Conservation (phyloP, 2,888 invertebrate species). For the Anthophora plumipes region DNA sequence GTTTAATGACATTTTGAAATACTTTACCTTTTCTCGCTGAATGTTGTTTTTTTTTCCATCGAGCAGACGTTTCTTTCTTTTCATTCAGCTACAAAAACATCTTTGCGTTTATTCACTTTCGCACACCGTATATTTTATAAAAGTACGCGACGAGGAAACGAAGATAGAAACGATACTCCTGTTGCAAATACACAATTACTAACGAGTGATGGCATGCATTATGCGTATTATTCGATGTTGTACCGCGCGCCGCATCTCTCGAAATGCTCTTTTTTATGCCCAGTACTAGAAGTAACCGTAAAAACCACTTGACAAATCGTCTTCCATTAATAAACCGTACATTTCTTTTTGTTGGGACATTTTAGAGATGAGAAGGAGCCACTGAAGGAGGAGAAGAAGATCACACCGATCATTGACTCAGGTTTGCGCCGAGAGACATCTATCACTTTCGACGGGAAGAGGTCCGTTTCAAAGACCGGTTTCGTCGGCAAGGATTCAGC, state of each 20-base stretch:
- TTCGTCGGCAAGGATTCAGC: conserved; percentile 96
- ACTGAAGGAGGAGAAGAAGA: conserved; percentile 88
- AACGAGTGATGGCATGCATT: conserved; percentile 69
- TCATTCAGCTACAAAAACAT: neutral
- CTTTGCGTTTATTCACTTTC: neutral
- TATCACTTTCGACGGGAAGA: conserved; percentile 92
- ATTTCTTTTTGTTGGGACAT: conserved; percentile 59
- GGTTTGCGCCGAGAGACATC: conserved; percentile 91
- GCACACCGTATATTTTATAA: neutral
- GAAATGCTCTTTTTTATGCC: conserved; percentile 66
- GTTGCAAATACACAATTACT: conserved; percentile 53
- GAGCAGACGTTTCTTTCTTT: no score
- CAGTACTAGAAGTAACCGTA: conserved; percentile 61
- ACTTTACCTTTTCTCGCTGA: neutral
- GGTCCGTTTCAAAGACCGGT: conserved; percentile 93
- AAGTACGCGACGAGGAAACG: neutral
- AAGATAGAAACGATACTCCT: neutral
- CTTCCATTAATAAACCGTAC: conserved; percentile 7
- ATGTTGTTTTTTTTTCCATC: neutral
- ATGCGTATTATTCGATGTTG: conserved; percentile 68
- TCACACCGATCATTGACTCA: conserved; percentile 86
- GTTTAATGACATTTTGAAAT: neutral
- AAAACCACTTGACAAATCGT: neutral
- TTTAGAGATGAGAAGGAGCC: conserved; percentile 93
- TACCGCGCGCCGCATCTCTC: conserved; percentile 69